Conservation (phyloP, 2,797 vertebrate genomes). For the Bryconaethiops microstoma region DNA sequence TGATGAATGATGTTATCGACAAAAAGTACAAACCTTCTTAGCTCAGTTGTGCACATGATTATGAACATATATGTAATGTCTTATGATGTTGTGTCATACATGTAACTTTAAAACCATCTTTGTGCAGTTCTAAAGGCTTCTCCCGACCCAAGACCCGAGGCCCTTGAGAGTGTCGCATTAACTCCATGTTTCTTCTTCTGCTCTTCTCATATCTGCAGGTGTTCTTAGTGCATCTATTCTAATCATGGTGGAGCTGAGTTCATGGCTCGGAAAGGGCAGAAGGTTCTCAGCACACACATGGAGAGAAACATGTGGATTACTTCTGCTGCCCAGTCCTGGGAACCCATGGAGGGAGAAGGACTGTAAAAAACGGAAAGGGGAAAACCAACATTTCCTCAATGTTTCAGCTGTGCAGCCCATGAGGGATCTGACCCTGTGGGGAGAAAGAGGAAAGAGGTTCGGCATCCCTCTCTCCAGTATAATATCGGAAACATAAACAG, state of each 20-base stretch:
- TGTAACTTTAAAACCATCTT: too few species aligned
- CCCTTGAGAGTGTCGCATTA: neutral
- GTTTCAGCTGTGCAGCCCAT: slow-evolving; percentile 15
- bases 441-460: slow-evolving; percentile 23
- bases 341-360: slow-evolving; percentile 25
- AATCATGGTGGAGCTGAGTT: neutral
- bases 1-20: too few species aligned
- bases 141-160: too few species aligned
- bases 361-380: slow-evolving; percentile 21
- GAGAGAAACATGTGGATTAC: slow-evolving; percentile 31
- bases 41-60: too few species aligned
- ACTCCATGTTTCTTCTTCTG: neutral
- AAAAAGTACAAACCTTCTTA: too few species aligned
- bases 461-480: slow-evolving; percentile 16
- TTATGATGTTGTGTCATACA: too few species aligned
- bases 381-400: slow-evolving; percentile 11
- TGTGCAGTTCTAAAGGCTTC: too few species aligned
- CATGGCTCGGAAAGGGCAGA: slow-evolving; percentile 25
- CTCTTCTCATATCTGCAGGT: neutral
- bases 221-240: neutral
- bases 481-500: slow-evolving; percentile 36
- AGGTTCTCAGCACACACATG: slow-evolving; percentile 41
- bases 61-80: too few species aligned
- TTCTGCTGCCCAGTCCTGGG: slow-evolving; percentile 17
- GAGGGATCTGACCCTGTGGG: neutral